Percentiles rank a stretch among this genome's conserved stretches.
These are phyloP conservation scores for Vespertilio murinus DNA, from an alignment of 2,797 vertebrate genomes.

Conservation along the genomic window DNA sequence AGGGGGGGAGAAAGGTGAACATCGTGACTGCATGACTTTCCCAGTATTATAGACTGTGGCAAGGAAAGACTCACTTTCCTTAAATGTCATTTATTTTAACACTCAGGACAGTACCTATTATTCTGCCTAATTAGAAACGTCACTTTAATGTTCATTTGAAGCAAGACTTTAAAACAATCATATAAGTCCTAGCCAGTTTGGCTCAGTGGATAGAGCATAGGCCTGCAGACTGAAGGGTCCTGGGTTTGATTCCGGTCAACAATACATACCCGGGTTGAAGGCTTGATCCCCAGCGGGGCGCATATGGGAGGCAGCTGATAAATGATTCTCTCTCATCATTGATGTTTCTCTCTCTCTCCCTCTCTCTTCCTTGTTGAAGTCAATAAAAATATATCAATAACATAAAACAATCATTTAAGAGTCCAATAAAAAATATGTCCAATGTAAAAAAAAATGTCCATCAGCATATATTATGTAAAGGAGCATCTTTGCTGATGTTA, in stretches of 20 bases:
- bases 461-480: neutral
- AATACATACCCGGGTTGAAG: too few species aligned
- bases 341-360: too few species aligned
- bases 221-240: too few species aligned
- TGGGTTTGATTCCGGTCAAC: too few species aligned
- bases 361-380: too few species aligned
- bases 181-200: too few species aligned
- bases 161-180: neutral
- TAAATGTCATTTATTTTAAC: slow-evolving; percentile 54
- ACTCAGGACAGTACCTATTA: neutral
- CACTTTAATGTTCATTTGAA: slow-evolving; percentile 56
- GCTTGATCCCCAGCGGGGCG: too few species aligned
- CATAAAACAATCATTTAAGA: neutral
- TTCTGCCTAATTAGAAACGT: slow-evolving; percentile 57
- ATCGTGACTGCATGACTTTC: slow-evolving; percentile 15
- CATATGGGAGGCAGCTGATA: too few species aligned
- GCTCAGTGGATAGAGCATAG: too few species aligned
- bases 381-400: too few species aligned
- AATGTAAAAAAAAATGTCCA: neutral
- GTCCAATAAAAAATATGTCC: neutral
- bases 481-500: neutral
- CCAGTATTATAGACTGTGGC: neutral
- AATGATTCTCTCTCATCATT: too few species aligned
- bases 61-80: slow-evolving; percentile 36
- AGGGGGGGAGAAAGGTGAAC: neutral